Evolutionary conservation across 2,113 vertebrate genomes (phyloP), one percentile per base, ranked within the genome.

Genomic region (Athene noctua): DNA sequence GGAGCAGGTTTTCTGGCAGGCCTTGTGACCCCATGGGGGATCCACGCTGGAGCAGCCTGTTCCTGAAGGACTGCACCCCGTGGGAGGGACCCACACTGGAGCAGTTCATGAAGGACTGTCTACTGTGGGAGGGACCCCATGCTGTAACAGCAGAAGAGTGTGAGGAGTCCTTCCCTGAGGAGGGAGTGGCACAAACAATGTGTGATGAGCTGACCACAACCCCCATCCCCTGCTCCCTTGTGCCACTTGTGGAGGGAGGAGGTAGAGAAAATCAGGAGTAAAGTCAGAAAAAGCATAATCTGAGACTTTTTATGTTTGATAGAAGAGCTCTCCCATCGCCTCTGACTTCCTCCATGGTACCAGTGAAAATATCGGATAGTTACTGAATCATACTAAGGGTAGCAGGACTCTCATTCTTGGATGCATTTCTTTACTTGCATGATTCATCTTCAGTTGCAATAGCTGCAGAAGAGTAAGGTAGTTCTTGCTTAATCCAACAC

Each of bases 221-320:
- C 40, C 21, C 4, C 10, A 32, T 83, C 72, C 65, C 34, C 40
- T 38, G 4, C 27, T 12, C 27, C 5, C 3, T 11, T 19, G 13
- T 4, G 6, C 23, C 4, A 7, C 27, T 30, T 6, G 13, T 18
- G 44, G 12, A 14, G 5, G 5, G 7, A 66, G 2, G 5, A 52
- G 17, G 17, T 10, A 57, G 30, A 4, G 42, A 47, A 51, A 27
- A 12, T 17, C 5, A 4, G 2, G 15, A 42, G 9, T 17, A 18
- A 59, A 67, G 18, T 89, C 52, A 88, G 71, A 40, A 86, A 72
- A 91, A 49, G 7, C 11, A 30, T 73, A 15, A 34, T 75, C n/a
- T 83, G 61, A 61, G 29, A n/a, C 26, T 58, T 8, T 6, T 3
- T 55, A 5, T 80, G 16, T 72, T 85, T 95, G 68, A 52, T 29